Base-by-base conservation (phyloP, 2,888 invertebrate genomes). In the Chrysodeixis includens region DNA sequence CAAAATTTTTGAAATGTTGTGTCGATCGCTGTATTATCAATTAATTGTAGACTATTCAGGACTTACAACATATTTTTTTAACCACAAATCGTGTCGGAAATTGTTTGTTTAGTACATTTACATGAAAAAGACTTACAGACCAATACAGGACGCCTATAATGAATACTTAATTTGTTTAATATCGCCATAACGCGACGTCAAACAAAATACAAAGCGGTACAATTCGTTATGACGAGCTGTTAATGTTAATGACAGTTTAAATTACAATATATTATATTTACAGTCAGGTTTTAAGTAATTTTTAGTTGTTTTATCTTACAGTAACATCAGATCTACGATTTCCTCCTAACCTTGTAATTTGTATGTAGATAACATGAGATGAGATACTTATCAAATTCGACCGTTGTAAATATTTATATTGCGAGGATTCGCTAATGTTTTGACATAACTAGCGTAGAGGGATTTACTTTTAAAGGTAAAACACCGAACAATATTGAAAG, bases 241-340 rank as follows among this genome's bases (percentile, higher is more conserved):
- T 20, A 20, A 49, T 49, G 46, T 18, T 46, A 49, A 18, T 49
- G 46, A 49, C 46, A 10, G 46, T 49, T 20, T 49, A 49, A 18
- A 49, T 49, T 49, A 49, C 4, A 18, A 49, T 49, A 49, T 40
- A 10, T 20, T 16, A 46, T 46, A 18, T 46, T 18, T 18, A 46
- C 9, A 46, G 8, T 16, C 44, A 18, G 35, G 35, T 16, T 8
- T 46, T 49, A 49, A 12, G 9, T 49, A 7, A 18, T 49, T 46
- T 18, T 46, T 18, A 46, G 46, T 18, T 16, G 1, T 49, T 20
- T 49, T 20, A 49, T 49, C 46, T 20, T 18, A 20, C 20, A 16
- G 18, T 18, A 49, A 49, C 46, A 49, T 20, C 46, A 49, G 8
- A 49, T 49, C 46, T 49, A 49, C 46, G 46, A 49, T 49, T 49